These are phyloP conservation scores for Synergus umbraculus DNA, from an alignment of 2,888 invertebrate species.

Conservation along the genomic window DNA sequence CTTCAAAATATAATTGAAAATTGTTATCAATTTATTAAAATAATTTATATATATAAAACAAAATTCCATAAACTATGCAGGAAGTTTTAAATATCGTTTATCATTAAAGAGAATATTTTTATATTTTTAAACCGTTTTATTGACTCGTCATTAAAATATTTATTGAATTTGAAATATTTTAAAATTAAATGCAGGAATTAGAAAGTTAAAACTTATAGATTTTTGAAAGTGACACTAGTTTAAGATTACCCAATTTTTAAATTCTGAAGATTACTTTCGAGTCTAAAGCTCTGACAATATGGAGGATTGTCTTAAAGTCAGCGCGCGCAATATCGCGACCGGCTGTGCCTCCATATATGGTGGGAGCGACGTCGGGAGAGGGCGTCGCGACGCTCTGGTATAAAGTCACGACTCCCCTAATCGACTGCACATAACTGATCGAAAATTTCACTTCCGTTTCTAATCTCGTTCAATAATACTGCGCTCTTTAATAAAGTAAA, in stretches of 20 bases:
- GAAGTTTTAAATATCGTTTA: no score
- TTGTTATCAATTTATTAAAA: no score
- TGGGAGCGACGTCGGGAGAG: slow-evolving; percentile 66
- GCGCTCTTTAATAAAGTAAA: background rate
- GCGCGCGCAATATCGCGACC: slow-evolving; percentile 56
- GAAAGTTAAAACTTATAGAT: background rate
- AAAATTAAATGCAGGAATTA: background rate
- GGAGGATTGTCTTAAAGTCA: slow-evolving; percentile 28
- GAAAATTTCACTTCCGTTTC: background rate
- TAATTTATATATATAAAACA: no score
- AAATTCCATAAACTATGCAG: no score
- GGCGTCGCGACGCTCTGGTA: slow-evolving; percentile 67
- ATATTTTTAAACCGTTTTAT: no score
- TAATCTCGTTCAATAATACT: background rate
- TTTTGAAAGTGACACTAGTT: no score
- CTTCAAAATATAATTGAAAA: background rate
- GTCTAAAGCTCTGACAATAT: slow-evolving; percentile 31
- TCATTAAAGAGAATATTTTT: no score
- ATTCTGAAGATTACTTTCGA: slow-evolving; percentile 6
- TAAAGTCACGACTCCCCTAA: slow-evolving; percentile 67
- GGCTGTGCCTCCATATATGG: slow-evolving; percentile 73
- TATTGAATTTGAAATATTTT: background rate
- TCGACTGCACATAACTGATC: background rate
- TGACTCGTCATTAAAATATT: background rate
- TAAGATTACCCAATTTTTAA: background rate